Percentiles rank a stretch among this genome's conserved stretches.
phyloP scores from a whole-genome alignment of 2,113 vertebrate genomes.

The Paratilapia polleni region DNA sequence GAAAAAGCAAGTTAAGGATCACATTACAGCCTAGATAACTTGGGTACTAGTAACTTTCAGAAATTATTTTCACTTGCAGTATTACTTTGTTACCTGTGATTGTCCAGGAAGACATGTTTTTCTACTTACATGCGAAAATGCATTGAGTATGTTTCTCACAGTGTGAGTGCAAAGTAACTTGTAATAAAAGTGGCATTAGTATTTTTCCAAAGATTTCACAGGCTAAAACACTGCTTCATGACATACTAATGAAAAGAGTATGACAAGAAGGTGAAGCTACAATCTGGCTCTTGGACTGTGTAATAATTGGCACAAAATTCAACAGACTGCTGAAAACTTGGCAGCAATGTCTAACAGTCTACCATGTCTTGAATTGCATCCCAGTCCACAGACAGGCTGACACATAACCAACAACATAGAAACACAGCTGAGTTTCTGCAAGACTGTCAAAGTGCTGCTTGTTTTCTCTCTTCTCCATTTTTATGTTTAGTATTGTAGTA shows the following conservation, averaged over 20 bases:
- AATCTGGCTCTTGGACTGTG: conserved; percentile 32
- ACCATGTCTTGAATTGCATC: conserved; percentile 33
- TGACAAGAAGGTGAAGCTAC: conserved; percentile 12
- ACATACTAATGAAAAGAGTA: background rate
- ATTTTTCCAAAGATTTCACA: background rate
- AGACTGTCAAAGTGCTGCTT: background rate
- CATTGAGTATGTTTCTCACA: background rate
- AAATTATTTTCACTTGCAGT: background rate
- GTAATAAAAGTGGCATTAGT: background rate
- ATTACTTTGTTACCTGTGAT: background rate
- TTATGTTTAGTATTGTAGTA: conserved; percentile 4
- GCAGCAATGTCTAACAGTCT: conserved; percentile 24
- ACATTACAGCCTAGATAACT: background rate
- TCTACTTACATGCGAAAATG: background rate
- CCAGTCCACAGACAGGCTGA: conserved; percentile 38
- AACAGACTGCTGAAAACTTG: conserved; percentile 41
- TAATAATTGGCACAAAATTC: conserved; percentile 38
- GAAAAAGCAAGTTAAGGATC: background rate
- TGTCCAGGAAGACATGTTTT: background rate
- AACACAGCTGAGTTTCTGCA: conserved; percentile 13
- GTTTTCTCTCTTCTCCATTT: conserved; percentile 9
- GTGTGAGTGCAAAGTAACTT: rapidly evolving
- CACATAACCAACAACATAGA: conserved; percentile 16
- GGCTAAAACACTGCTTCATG: background rate
- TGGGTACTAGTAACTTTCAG: background rate